Conservation (phyloP, 2,113 vertebrate genomes). For the Canis aureus region DNA sequence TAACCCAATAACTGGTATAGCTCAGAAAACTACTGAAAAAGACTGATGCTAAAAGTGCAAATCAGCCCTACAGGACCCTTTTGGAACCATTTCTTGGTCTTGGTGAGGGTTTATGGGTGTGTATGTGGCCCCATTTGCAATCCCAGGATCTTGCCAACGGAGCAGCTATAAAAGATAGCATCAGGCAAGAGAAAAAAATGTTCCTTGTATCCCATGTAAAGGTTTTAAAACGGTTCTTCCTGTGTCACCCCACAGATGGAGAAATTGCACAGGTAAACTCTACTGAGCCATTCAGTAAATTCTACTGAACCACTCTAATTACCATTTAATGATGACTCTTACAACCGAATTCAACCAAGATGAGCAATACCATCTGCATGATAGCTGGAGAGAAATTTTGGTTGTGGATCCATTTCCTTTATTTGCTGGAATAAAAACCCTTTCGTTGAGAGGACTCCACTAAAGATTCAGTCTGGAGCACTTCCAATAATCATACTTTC, state of each 20-base stretch:
- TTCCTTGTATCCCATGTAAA: background rate
- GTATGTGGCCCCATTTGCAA: background rate
- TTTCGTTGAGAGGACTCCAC: background rate
- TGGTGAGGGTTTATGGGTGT: background rate
- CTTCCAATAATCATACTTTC: background rate
- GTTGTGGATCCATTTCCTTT: background rate
- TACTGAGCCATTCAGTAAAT: background rate
- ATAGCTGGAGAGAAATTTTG: background rate
- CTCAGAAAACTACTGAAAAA: background rate
- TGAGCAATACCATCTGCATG: background rate
- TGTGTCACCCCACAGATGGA: background rate
- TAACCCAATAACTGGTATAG: background rate
- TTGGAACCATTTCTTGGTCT: background rate
- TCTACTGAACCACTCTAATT: background rate
- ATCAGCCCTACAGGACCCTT: background rate
- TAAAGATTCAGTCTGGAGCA: background rate
- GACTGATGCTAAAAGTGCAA: background rate
- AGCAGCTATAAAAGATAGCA: background rate
- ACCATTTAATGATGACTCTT: background rate
- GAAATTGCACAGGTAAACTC: background rate
- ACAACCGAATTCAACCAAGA: conserved; percentile 46
- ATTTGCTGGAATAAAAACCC: background rate
- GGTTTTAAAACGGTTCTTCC: background rate
- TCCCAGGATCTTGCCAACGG: background rate
- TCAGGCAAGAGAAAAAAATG: background rate